Evolutionary conservation across 2,888 invertebrate species (phyloP), one percentile per base, ranked within the genome.

Genomic region (Habrosyne pyritoides): DNA sequence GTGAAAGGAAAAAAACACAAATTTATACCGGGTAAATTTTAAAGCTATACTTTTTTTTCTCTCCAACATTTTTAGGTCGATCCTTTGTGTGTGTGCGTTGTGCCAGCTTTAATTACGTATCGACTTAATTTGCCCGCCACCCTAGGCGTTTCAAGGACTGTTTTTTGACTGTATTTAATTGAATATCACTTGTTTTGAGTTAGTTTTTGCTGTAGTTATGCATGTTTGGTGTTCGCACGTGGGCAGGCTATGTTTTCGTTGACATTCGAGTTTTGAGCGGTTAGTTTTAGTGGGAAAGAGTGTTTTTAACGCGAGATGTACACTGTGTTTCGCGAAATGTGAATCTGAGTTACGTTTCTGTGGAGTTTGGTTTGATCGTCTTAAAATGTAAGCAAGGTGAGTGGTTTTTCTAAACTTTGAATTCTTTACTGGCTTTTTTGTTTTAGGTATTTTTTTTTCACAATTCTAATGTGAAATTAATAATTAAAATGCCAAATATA

Each of bases 11-110:
- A 92, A 93, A 93, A 93, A 93, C 90, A 88, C 91, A 88, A 92
- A 89, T 91, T 91, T 92, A 91, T 91, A 89, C 92, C 92, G 92
- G 92, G 92, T 79, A 92, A 93, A 91, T 89, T 91, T 92, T 91
- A 91, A 91, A 91, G 84, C 89, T 92, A 92, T 92, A 91, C 91
- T 92, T 93, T 92, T 92, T 89, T 91, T 91, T 89, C 87, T 80
- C 79, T 80, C 84, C 77, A 79, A 85, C 87, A 89, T 91, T 91
- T 91, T 92, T 91, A 91, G 89, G 91, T 90, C 87, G 90, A 86
- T 81, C 81, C 87, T 91, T 89, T 89, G 86, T 86, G 73, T 91
- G 92, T 92, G 91, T 92, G 91, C 82, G 91, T 86, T 69, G 78
- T 85, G 85, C 83, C 84, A 79, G 86, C 86, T 92, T 93, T 92